Evolutionary conservation across 1,140 invertebrate genomes (phyloP), one percentile per base, ranked within the genome.

Genomic region (Nasonia vitripennis): DNA sequence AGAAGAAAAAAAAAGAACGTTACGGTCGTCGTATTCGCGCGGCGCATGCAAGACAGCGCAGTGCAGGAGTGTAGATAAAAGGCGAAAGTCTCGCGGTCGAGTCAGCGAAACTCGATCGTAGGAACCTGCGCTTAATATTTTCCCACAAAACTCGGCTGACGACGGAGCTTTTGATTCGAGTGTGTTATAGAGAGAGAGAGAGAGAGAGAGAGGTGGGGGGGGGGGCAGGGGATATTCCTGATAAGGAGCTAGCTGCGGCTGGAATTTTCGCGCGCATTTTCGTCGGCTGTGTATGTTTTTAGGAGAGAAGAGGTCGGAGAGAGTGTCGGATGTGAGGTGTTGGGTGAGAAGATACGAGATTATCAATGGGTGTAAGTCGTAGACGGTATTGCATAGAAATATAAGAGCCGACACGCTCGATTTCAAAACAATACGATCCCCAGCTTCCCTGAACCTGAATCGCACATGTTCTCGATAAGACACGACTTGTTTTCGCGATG

Each of bases 121-220:
- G 90, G 89, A 90, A 91, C 89, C 88, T 85, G 87, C 87, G 89
- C 88, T 87, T 88, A 83, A 86, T 88, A 87, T 92, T 92, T 92
- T 93, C 92, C 92, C 92, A 93, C 92, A 93, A 92, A 93, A 93
- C 91, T 92, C 92, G 92, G 90, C 91, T 92, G 90, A 92, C 91
- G 91, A 86, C 20, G 55, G n/a, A 62, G 20, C 55, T n/a, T 17
- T 55, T 10, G 55, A 27, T 27, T 20, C 14, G 6, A 62, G 5
- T 62, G n/a, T n/a, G 5, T 20, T 62, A n/a, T 62, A 62, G 0
- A 62, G 55, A 7, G 17, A 62, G 55, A 0, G 0, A 62, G 55
- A 0, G 0, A 62, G 55, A 7, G 17, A 62, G 55, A 0, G 0
- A 62, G 55, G n/a, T n/a, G n/a, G n/a, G n/a, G n/a, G n/a, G n/a